Evolutionary conservation across 92 coral and sea anemone genomes (phyloP).

Genomic region (Bergia puertoricense): DNA sequence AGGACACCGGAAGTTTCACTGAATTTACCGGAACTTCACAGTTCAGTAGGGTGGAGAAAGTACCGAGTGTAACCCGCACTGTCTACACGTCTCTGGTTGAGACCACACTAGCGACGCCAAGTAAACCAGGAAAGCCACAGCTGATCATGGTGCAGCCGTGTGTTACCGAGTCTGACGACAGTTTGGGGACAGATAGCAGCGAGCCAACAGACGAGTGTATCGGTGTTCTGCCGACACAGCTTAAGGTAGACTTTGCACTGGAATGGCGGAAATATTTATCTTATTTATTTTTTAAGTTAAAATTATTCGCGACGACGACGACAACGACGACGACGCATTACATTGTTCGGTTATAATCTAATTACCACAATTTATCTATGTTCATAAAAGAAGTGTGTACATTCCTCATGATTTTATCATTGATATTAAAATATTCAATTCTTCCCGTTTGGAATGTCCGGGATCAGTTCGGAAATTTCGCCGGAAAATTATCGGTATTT

Average conservation of each 20-base stretch:
- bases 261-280: background rate
- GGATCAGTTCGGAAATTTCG: no score
- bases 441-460: no score
- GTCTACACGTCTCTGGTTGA: background rate
- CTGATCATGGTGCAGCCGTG: constrained; percentile 7
- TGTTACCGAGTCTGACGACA: background rate
- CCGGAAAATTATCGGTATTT: no score
- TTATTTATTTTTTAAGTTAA: no score
- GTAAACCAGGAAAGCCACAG: background rate
- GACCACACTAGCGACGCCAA: background rate
- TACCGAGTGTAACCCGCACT: background rate
- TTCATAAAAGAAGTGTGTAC: no score
- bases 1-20: background rate
- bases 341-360: no score
- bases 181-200: constrained; percentile 9
- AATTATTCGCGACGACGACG: no score
- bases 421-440: no score
- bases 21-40: background rate
- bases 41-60: background rate
- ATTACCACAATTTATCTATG: no score
- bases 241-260: background rate
- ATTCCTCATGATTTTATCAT: no score
- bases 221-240: background rate
- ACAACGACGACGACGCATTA: no score
- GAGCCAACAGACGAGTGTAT: background rate